Conservation (phyloP, 2,113 vertebrate species). For the Fukomys damarensis region DNA sequence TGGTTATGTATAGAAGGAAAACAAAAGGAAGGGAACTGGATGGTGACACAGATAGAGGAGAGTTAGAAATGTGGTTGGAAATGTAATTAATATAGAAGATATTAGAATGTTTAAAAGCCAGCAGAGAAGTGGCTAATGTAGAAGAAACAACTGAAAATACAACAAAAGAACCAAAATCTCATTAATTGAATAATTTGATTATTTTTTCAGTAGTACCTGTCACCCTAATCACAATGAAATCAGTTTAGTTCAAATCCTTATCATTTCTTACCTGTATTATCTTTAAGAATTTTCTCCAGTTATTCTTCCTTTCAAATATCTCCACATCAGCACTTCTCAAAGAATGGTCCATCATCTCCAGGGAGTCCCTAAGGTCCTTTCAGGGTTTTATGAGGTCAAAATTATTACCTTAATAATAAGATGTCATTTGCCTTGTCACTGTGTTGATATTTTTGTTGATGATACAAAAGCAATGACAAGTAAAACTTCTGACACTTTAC, state of each 20-base stretch:
- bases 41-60: background rate
- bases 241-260: background rate
- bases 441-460: background rate
- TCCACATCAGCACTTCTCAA: background rate
- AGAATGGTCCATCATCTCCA: background rate
- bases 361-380: background rate
- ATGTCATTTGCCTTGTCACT: background rate
- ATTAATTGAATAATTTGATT: background rate
- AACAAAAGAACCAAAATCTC: background rate
- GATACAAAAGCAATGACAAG: background rate
- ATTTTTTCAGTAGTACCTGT: background rate
- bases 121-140: constrained; percentile 4
- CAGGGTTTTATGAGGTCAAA: background rate
- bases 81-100: background rate
- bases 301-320: background rate
- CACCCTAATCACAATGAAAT: background rate
- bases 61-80: background rate
- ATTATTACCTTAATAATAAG: background rate
- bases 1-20: background rate
- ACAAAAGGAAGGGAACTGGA: background rate
- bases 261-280: constrained; percentile 11
- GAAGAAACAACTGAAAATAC: background rate
- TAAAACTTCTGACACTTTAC: background rate
- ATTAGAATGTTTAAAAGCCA: background rate
- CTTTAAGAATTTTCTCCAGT: background rate